phyloP scores from a whole-genome alignment of 2,888 invertebrate species.

The Melanophora roralis region DNA sequence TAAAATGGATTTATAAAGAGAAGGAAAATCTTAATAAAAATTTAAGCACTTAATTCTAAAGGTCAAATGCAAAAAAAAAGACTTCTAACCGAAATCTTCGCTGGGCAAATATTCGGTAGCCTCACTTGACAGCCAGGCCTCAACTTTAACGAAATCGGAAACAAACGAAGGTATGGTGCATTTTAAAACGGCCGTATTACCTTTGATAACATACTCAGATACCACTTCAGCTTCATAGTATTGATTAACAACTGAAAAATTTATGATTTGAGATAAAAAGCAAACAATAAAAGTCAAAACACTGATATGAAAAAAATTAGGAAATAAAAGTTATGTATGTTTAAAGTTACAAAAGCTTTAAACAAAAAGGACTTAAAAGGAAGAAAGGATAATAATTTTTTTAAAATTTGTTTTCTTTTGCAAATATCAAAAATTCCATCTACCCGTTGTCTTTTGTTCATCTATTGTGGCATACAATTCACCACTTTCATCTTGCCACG shows the following conservation, averaged over 20 bases:
- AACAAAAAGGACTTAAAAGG: constrained; percentile 18
- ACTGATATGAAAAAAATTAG: constrained; percentile 11
- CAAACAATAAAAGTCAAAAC: constrained; percentile 21
- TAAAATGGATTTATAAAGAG: not conserved
- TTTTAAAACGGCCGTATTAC: constrained; percentile 91
- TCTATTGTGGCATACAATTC: constrained; percentile 74
- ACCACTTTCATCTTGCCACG: constrained; percentile 82
- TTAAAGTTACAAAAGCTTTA: not conserved
- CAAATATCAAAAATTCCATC: not conserved
- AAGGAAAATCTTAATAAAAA: not conserved
- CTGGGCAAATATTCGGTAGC: constrained; percentile 84
- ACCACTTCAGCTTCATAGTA: constrained; percentile 93
- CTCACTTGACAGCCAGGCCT: constrained; percentile 86
- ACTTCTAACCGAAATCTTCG: constrained; percentile 82
- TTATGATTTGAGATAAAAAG: not conserved
- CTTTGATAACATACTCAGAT: constrained; percentile 92
- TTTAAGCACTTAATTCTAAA: not conserved
- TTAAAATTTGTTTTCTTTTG: not conserved
- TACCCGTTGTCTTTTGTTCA: constrained; percentile 68
- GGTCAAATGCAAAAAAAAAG: not conserved
- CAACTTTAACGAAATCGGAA: constrained; percentile 92
- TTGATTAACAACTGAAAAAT: constrained; percentile 88
- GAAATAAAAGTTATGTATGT: too few relatives aligned
- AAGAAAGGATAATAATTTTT: constrained; percentile 20
- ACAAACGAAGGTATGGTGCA: constrained; percentile 94